Base-by-base conservation (phyloP, 2,797 vertebrate genomes). In the Delichon dasypus region DNA sequence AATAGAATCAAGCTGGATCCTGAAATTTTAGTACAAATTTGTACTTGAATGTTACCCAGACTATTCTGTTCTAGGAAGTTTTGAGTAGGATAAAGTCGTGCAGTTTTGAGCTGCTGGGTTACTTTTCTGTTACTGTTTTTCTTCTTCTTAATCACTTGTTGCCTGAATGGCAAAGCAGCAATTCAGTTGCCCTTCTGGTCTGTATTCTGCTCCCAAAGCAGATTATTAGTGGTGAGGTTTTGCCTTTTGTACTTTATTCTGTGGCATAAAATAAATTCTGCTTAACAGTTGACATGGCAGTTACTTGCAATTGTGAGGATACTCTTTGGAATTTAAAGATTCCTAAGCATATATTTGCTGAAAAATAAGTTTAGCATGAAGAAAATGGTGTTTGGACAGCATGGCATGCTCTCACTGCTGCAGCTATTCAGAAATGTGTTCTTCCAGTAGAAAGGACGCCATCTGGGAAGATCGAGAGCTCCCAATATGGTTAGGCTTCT, bases 301-400 rank as follows among this genome's bases (percentile, higher is more conserved):
- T 61, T 79, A 20, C 26, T 58, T 83, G 21, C 13, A 48, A 16
- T 61, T 61, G 9, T 70, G 55, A 80, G 27, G 11, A 29, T 61
- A 20, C 22, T 26, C 2, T 62, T 79, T 9, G 16, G 29, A 6
- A 40, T 88, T 94, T 91, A 54, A 62, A 77, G 50, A 11, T 17
- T 74, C 23, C 16, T 75, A n/a, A 51, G 27, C 3, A 71, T 40
- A 51, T 16, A 36, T 32, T 66, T 90, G 25, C 25, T 90, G 72
- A 55, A 71, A 92, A 81, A 15, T 51, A 51, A n/a, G n/a, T 53
- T 94, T 40, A 47, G 77, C 73, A 22, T 71, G 36, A 87, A 68
- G 29, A 38, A 68, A 74, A 53, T 3, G 1, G 21, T 30, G 36
- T 68, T 82, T 66, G 19, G 32, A 48, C 29, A 38, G 23, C 17